These are phyloP conservation scores for Nineta flava DNA, from an alignment of 2,888 invertebrate genomes.

Conservation along the genomic window DNA sequence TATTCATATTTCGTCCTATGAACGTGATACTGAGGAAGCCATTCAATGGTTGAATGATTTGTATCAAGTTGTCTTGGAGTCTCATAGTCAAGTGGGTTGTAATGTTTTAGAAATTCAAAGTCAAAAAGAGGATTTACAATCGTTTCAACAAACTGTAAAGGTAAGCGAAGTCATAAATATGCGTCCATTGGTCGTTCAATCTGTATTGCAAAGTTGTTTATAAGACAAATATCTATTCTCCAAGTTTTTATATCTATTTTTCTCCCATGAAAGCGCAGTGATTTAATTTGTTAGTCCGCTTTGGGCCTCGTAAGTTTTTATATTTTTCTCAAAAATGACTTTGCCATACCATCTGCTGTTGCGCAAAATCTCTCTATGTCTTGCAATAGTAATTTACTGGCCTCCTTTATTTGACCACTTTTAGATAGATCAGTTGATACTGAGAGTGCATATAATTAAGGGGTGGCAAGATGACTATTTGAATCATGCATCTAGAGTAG, in stretches of 20 bases:
- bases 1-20: slow-evolving; percentile 57
- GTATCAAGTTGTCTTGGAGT: slow-evolving; percentile 48
- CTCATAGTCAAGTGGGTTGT: slow-evolving; percentile 57
- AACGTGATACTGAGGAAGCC: slow-evolving; percentile 59
- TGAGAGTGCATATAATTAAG: too few relatives aligned
- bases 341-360: too few relatives aligned
- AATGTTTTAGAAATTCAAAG: slow-evolving; percentile 53
- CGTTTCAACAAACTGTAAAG: slow-evolving; percentile 63
- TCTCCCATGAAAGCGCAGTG: background rate
- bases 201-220: background rate
- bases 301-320: too few relatives aligned
- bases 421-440: too few relatives aligned
- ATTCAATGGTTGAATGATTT: slow-evolving; percentile 64
- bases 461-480: too few relatives aligned
- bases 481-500: too few relatives aligned
- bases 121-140: slow-evolving; percentile 58
- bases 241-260: background rate
- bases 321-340: too few relatives aligned
- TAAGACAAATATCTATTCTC: background rate
- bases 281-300: too few relatives aligned
- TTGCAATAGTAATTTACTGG: too few relatives aligned
- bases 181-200: background rate
- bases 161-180: slow-evolving; percentile 32
- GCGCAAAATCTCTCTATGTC: too few relatives aligned
- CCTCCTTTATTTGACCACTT: too few relatives aligned